These are phyloP conservation scores for Clarias pachynema DNA, from an alignment of 2,797 vertebrate species.

Conservation along the genomic window DNA sequence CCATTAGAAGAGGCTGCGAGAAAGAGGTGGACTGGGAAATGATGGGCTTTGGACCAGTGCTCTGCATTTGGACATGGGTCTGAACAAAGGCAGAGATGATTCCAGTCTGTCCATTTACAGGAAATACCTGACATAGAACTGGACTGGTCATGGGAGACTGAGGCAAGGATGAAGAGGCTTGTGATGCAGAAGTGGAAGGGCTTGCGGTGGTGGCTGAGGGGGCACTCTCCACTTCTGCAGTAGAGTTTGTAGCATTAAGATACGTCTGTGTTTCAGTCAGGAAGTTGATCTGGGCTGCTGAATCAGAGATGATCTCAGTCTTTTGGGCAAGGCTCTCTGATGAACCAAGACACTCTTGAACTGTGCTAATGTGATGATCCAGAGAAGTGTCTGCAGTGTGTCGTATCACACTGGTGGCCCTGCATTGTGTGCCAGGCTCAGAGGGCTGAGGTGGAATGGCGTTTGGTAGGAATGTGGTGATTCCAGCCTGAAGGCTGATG, in stretches of 20 bases:
- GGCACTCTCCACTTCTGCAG: conserved; percentile 53
- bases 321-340: conserved; percentile 40
- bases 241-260: conserved; percentile 17
- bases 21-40: conserved; percentile 75
- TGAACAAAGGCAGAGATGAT: conserved; percentile 87
- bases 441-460: conserved; percentile 42
- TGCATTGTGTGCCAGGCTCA: conserved; percentile 65
- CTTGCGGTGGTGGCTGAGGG: conserved; percentile 48
- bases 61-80: conserved; percentile 74
- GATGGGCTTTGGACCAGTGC: conserved; percentile 75
- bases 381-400: conserved; percentile 80
- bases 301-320: conserved; percentile 18
- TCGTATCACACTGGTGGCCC: conserved; percentile 88
- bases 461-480: conserved; percentile 51
- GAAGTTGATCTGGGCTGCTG: conserved; percentile 29
- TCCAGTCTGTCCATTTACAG: conserved; percentile 77
- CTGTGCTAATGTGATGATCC: conserved; percentile 53
- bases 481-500: conserved; percentile 34
- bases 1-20: conserved; percentile 82
- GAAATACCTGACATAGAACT: conserved; percentile 90
- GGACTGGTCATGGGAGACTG: conserved; percentile 72
- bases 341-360: conserved; percentile 50
- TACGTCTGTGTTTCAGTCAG: conserved; percentile 42
- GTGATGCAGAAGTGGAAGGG: conserved; percentile 51
- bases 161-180: conserved; percentile 58